Base-by-base conservation (phyloP, 1,140 invertebrate species). In the Penaeus chinensis region DNA sequence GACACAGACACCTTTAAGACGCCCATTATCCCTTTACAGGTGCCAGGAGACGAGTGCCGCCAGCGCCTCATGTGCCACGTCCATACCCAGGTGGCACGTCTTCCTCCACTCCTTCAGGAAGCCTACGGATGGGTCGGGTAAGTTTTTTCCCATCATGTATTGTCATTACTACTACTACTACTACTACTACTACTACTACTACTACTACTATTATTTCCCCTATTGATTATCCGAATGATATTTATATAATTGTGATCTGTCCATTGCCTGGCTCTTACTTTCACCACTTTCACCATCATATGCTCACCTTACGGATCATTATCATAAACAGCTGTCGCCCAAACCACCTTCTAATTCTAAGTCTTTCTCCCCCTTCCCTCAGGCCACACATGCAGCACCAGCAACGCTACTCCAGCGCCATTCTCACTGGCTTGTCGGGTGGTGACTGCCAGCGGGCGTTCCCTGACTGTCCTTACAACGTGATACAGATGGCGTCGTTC, bases 1-100 rank as follows among this genome's bases (percentile, higher is more conserved):
- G 37, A 8, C 37, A 42, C 37, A 42, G 37, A 5, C 37, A 42
- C 37, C 37, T 7, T 7, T 42, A 11, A 54, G 54, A 54, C 54
- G 54, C 10, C 54, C 54, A 2, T 16, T 54, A 10, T 54, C 54
- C 54, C 54, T 1, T 54, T 54, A 5, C 78, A 87, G 79, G 79
- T 87, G 54, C 85, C 85, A n/a, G 85, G 85, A 20, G 54, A 82
- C n/a, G 79, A 74, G n/a, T 87, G 85, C n/a, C 85, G 66, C 24
- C 85, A 86, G 32, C 77, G 63, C 22, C 80, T 82, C 60, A 87
- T 82, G 85, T 87, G 85, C 42, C 80, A 87, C 65, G 85, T 82
- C 20, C 79, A 82, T 60, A 62, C 79, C 3, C 60, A 27, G 61
- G 61, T 82, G 11, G 0, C 47, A 18, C 22, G n/a, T 13, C 79